These are phyloP conservation scores for Heterocephalus glaber DNA, from an alignment of 2,113 vertebrate genomes.

Conservation along the genomic window DNA sequence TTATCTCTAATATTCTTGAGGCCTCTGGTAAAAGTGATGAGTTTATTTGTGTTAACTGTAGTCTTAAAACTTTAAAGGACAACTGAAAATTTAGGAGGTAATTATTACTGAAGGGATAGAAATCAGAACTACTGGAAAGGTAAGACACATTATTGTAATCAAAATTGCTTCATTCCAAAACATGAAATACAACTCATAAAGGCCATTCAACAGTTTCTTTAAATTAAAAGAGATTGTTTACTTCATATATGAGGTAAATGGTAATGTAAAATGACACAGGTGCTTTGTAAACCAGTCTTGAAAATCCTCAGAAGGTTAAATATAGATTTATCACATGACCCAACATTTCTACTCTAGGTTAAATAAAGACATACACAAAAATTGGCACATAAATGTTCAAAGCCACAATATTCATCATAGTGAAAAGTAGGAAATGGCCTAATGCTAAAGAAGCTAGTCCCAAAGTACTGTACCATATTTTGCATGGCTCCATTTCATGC, in stretches of 20 bases:
- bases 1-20: background rate
- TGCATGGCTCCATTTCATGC: background rate
- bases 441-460: background rate
- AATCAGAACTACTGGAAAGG: background rate
- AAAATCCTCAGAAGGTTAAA: background rate
- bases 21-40: background rate
- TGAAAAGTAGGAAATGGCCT: background rate
- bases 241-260: background rate
- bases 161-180: background rate
- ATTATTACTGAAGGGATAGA: background rate
- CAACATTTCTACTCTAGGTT: background rate
- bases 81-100: background rate
- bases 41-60: background rate
- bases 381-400: background rate
- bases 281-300: background rate
- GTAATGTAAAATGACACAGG: background rate
- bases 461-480: background rate
- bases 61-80: background rate
- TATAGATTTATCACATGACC: background rate
- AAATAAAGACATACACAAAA: background rate
- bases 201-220: background rate
- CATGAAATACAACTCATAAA: background rate
- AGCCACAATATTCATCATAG: background rate
- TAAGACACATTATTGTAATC: background rate
- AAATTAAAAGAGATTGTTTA: background rate